These are phyloP conservation scores for Phortica magna DNA, from an alignment of 2,888 invertebrate species.

Conservation along the genomic window DNA sequence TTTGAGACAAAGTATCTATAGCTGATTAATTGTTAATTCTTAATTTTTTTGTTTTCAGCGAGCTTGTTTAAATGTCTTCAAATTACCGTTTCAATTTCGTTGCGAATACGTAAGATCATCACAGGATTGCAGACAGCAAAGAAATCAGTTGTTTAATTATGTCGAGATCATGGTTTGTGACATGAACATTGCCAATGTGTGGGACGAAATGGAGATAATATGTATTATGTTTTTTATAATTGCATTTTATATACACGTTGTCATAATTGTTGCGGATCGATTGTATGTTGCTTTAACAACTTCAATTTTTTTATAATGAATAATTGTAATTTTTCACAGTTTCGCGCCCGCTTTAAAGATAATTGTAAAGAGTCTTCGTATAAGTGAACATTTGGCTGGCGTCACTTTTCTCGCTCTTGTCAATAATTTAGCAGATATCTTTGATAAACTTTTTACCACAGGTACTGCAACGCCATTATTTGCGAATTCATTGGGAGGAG, in stretches of 20 bases:
- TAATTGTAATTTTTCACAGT: conserved; percentile 69
- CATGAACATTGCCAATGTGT: neutral
- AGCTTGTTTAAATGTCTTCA: neutral
- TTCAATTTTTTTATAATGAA: neutral
- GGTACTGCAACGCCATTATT: neutral
- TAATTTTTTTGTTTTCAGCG: no score
- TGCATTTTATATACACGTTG: neutral
- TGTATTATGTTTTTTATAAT: neutral
- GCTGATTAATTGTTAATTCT: no score
- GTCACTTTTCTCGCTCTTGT: conserved; percentile 85
- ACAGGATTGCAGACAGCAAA: neutral
- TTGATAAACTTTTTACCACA: conserved; percentile 79
- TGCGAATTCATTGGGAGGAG: conserved; percentile 49
- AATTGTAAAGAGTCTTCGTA: conserved; percentile 77
- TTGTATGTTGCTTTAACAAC: neutral
- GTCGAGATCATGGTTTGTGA: neutral
- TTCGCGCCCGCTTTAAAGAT: conserved; percentile 80
- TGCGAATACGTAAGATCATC: conserved; percentile 49
- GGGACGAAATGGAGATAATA: neutral
- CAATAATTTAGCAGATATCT: conserved; percentile 85
- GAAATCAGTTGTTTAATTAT: neutral
- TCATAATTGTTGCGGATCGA: neutral
- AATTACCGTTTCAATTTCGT: neutral
- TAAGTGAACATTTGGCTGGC: conserved; percentile 81
- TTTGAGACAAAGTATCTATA: no score